Percentiles rank a stretch among this genome's conserved stretches.
Evolutionary conservation across 2,113 vertebrate species (phyloP).

Genomic region (Megaleporinus macrocephalus): DNA sequence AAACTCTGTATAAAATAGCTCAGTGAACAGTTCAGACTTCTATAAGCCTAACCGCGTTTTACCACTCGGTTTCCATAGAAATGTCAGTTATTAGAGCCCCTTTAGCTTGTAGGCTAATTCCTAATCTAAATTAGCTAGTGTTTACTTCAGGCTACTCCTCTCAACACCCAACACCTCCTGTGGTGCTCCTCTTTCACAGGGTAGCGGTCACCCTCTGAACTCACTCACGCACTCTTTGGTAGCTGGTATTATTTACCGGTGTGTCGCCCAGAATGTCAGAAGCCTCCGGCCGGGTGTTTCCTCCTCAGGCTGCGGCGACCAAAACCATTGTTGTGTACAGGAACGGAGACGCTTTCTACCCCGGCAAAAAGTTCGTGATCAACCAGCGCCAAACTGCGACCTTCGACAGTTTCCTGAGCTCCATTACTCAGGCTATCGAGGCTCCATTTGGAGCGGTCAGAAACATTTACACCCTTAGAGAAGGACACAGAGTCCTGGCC

Average conservation of each 20-base stretch:
- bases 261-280: constrained; percentile 45
- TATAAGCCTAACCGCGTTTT: too few relatives aligned
- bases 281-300: constrained; percentile 4
- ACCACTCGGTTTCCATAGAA: constrained; percentile 39
- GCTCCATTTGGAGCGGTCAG: constrained; percentile 77
- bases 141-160: background rate
- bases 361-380: constrained; percentile 73
- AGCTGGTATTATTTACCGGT: constrained; percentile 1
- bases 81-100: constrained; percentile 29
- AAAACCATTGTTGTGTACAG: constrained; percentile 76
- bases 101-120: background rate
- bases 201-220: background rate
- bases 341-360: constrained; percentile 78
- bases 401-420: constrained; percentile 76
- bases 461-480: constrained; percentile 72
- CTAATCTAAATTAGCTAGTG: background rate
- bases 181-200: background rate
- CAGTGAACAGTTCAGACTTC: too few relatives aligned
- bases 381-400: constrained; percentile 68
- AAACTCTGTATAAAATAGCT: too few relatives aligned
- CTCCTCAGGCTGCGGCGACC: constrained; percentile 63
- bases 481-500: constrained; percentile 64
- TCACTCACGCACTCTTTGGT: background rate
- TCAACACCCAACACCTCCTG: background rate
- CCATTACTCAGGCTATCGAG: constrained; percentile 65